Percentiles rank a stretch among this genome's conserved stretches.
Conservation (phyloP, 1,140 invertebrate genomes). For the Olivierus martensii region DNA sequence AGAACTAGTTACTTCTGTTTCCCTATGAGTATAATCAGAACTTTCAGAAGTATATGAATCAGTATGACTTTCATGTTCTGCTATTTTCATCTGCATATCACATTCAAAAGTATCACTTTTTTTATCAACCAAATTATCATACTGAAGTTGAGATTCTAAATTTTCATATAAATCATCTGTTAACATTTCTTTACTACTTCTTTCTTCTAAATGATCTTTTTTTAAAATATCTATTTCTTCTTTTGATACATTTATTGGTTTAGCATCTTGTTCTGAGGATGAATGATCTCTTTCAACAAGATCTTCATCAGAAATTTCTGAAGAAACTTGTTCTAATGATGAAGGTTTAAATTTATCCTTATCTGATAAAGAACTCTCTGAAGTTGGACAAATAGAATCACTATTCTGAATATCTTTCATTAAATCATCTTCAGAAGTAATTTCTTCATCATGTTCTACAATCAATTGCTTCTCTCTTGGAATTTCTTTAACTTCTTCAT, state of each 20-base stretch:
- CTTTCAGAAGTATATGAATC: too few relatives aligned
- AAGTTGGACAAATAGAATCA: too few relatives aligned
- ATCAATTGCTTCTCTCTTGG: constrained; percentile 25
- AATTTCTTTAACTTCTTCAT: constrained; percentile 23
- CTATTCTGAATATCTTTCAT: too few relatives aligned
- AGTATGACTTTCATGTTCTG: too few relatives aligned
- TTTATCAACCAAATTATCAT: too few relatives aligned
- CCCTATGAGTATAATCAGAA: too few relatives aligned
- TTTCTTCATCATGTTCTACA: constrained; percentile 27
- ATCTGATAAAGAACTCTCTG: too few relatives aligned
- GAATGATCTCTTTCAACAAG: background rate
- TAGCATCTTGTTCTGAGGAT: background rate
- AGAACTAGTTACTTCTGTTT: too few relatives aligned
- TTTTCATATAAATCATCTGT: too few relatives aligned
- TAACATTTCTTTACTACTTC: background rate
- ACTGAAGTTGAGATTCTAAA: too few relatives aligned
- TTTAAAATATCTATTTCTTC: background rate
- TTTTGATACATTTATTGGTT: background rate
- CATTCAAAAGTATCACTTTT: too few relatives aligned
- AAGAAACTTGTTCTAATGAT: constrained; percentile 3
- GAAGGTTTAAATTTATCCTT: constrained; percentile 23
- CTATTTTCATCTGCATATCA: too few relatives aligned
- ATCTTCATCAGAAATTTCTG: constrained; percentile 9
- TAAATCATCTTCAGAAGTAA: background rate
- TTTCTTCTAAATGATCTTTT: background rate